Base-by-base conservation (phyloP, 2,113 vertebrate species). In the Lethenteron camtschaticum region DNA sequence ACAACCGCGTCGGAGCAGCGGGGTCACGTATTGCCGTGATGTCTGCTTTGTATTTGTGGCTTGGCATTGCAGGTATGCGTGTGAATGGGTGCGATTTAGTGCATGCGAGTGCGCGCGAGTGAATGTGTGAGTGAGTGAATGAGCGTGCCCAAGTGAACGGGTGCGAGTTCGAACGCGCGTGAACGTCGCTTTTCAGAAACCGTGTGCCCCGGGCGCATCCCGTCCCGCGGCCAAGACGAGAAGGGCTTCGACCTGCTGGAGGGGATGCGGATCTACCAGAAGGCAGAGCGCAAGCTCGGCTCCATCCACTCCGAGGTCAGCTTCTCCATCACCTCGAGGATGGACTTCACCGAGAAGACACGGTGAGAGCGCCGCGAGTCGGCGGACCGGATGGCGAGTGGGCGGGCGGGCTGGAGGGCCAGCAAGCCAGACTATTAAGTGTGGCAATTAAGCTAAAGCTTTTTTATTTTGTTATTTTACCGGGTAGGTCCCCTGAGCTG, bases 181-280 rank as follows among this genome's bases (percentile, higher is more conserved):
- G 41, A 41, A 41, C 41, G 11, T 16, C 68, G n/a, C 59, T 55
- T 56, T 73, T 68, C 78, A 97, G 92, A 97, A 79, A 92, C 86
- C 69, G 90, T 97, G 74, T 97, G 92, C 79, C 88, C 86, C 0
- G 81, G 81, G 75, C 84, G 81, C 82, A 97, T 97, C 78, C 79
- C 87, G 57, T 79, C 92, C 68, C 81, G 89, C 78, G 84, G 87
- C 75, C 82, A 87, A 9, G 87, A 95, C 74, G 92, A 95, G 77
- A 97, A 96, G 72, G 92, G 92, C 69, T 97, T 97, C 81, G 92
- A 96, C 77, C 84, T 97, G 73, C 85, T 97, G 70, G 56, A 87
- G 68, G 85, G 89, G 76, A 78, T 96, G 76, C 85, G 87, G 79
- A 78, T 97, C 76, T 86, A 86, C 73, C 89, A 90, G 79, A 97